Conservation (phyloP, 2,797 vertebrate genomes). For the Glossophaga mutica region DNA sequence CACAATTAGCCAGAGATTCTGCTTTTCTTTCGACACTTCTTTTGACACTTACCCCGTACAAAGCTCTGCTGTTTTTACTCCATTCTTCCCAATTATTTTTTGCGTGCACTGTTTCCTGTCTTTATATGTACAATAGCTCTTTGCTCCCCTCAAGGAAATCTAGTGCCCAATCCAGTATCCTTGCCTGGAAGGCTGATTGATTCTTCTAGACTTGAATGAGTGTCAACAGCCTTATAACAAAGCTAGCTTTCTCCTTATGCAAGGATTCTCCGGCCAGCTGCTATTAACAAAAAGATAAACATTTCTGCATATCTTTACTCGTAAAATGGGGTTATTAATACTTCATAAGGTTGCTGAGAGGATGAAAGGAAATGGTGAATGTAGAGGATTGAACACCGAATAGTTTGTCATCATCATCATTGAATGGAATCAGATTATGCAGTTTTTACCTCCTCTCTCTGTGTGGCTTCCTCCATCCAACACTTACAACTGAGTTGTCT, state of each 20-base stretch:
- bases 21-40: not conserved
- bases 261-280: constrained; percentile 15
- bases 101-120: not conserved
- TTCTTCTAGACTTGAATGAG: not conserved
- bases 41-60: not conserved
- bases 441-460: not conserved
- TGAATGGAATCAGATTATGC: not conserved
- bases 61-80: not conserved
- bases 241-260: not conserved
- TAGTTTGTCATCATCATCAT: not conserved
- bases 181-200: not conserved
- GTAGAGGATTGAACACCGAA: not conserved
- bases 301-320: constrained; percentile 15
- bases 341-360: not conserved
- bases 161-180: not conserved
- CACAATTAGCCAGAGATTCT: not conserved
- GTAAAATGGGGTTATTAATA: constrained; percentile 20
- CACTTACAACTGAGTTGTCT: not conserved
- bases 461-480: not conserved
- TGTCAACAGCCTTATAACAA: not conserved
- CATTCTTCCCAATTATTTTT: not conserved
- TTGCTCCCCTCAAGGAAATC: not conserved
- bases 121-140: not conserved
- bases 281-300: constrained; percentile 10
- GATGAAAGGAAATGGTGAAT: not conserved